These are phyloP conservation scores for Chorisops tibialis DNA, from an alignment of 2,888 invertebrate genomes.

Conservation along the genomic window DNA sequence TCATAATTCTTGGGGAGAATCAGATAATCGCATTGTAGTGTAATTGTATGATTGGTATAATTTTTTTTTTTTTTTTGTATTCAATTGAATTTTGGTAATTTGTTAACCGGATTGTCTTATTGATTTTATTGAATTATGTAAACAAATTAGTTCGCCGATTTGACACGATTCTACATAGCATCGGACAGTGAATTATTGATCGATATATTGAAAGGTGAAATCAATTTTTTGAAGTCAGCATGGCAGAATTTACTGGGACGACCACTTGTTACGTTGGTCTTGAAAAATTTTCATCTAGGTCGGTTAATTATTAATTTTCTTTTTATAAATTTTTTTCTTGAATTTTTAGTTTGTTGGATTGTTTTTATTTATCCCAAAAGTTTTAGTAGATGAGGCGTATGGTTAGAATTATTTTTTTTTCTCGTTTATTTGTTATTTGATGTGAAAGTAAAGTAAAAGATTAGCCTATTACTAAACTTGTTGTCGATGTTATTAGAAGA, in stretches of 20 bases:
- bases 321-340: slow-evolving; percentile 32
- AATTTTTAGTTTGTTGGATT: slow-evolving; percentile 1
- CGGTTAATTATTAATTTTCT: slow-evolving; percentile 43
- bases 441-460: no score
- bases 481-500: no score
- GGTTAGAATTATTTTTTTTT: background rate
- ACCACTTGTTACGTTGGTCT: slow-evolving; percentile 87
- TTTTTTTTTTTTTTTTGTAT: background rate
- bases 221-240: slow-evolving; percentile 95
- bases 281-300: slow-evolving; percentile 89
- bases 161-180: slow-evolving; percentile 96
- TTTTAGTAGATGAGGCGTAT: background rate
- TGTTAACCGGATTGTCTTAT: background rate
- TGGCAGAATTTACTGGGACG: slow-evolving; percentile 98
- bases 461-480: no score
- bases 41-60: background rate
- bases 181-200: slow-evolving; percentile 97
- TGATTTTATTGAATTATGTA: background rate
- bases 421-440: no score
- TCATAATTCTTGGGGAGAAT: slow-evolving; percentile 20
- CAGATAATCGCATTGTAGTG: background rate
- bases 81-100: no score
- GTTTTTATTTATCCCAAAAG: background rate
- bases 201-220: slow-evolving; percentile 95
- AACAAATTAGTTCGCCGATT: slow-evolving; percentile 84